phyloP scores from a whole-genome alignment of 1,140 invertebrate species.

The Procambarus virginalis region DNA sequence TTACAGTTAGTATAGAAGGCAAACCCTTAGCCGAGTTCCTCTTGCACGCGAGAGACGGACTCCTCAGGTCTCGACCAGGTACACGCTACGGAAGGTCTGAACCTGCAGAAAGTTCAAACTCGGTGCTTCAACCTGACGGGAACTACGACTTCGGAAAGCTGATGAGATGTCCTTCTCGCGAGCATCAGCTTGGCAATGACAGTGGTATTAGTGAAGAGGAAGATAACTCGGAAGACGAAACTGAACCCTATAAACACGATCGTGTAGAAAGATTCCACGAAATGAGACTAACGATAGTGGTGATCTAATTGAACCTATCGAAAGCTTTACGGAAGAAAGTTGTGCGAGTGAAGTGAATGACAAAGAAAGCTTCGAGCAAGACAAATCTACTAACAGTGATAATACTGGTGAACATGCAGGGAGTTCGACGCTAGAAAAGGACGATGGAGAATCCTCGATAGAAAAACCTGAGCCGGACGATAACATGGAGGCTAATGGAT shows the following conservation, averaged over 20 bases:
- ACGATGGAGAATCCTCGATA: neutral
- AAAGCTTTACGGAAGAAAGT: neutral
- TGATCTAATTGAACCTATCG: neutral
- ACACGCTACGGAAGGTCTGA: slow-evolving; percentile 31
- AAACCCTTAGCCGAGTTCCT: slow-evolving; percentile 35
- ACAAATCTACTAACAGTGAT: neutral
- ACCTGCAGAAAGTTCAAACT: neutral
- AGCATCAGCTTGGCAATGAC: neutral
- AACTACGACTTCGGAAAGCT: neutral
- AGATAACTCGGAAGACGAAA: no score
- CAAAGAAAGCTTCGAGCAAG: neutral
- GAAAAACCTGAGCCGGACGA: neutral
- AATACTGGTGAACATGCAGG: neutral
- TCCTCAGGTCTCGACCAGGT: slow-evolving; percentile 32
- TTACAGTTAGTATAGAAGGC: slow-evolving; percentile 47
- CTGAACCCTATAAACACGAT: no score
- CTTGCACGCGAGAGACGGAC: slow-evolving; percentile 37
- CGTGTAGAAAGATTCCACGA: neutral
- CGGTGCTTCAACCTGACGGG: neutral
- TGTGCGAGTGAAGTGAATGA: neutral
- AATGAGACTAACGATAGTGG: neutral
- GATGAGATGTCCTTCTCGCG: neutral
- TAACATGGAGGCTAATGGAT: neutral
- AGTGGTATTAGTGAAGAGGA: neutral
- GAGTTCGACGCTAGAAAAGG: neutral